These are phyloP conservation scores for Urechis unicinctus DNA, from an alignment of 2,888 invertebrate genomes.

Conservation along the genomic window DNA sequence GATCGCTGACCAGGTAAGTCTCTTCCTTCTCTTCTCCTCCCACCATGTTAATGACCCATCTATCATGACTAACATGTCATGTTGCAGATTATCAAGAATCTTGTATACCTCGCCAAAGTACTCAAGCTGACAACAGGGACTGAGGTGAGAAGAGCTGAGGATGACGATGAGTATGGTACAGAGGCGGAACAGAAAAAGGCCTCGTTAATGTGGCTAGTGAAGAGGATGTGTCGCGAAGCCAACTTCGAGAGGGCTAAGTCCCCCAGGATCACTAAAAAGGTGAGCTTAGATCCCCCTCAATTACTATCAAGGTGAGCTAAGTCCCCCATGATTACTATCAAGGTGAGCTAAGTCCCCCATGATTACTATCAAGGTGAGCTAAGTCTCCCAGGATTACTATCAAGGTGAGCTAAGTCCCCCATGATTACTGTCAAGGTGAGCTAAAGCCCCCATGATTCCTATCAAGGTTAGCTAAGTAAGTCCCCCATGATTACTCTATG, in stretches of 20 bases:
- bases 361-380: too few species aligned
- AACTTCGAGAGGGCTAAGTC: slow-evolving; percentile 73
- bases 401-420: too few species aligned
- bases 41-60: neutral
- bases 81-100: slow-evolving; percentile 55
- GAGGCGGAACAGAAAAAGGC: slow-evolving; percentile 10
- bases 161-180: slow-evolving; percentile 13
- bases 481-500: too few species aligned
- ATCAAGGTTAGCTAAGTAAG: too few species aligned
- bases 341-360: too few species aligned
- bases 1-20: neutral
- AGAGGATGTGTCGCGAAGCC: slow-evolving; percentile 67
- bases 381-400: too few species aligned
- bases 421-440: too few species aligned
- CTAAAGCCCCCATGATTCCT: too few species aligned
- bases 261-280: slow-evolving; percentile 64
- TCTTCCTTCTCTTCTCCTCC: neutral
- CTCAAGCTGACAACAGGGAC: slow-evolving; percentile 4
- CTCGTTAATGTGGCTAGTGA: slow-evolving; percentile 51
- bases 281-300: slow-evolving; percentile 48
- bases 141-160: neutral
- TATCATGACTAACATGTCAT: neutral
- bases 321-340: too few species aligned
- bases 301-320: too few species aligned
- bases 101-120: slow-evolving; percentile 63